These are phyloP conservation scores for Fabriciana adippe DNA, from an alignment of 2,888 invertebrate genomes.

Conservation along the genomic window DNA sequence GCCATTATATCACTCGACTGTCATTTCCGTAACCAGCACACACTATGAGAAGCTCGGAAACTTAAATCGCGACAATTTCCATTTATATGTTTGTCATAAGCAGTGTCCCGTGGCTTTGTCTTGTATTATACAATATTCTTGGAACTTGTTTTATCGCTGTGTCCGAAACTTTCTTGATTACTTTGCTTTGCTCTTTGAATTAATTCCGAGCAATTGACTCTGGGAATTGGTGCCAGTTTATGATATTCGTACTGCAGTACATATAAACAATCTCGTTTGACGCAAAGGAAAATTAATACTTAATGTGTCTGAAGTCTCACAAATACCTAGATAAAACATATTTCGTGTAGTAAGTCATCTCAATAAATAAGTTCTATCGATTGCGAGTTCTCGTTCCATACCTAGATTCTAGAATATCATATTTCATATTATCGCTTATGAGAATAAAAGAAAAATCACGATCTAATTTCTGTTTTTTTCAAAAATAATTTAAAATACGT, in stretches of 20 bases:
- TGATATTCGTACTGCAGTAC: slow-evolving; percentile 29
- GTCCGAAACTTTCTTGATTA: slow-evolving; percentile 36
- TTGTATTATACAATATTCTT: slow-evolving; percentile 45
- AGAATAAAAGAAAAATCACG: no score
- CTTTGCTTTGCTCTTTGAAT: slow-evolving; percentile 35
- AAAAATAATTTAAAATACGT: no score
- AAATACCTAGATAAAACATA: not conserved
- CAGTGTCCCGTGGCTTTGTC: slow-evolving; percentile 61
- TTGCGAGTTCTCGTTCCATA: no score
- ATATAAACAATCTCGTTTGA: slow-evolving; percentile 16
- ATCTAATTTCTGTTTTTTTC: no score
- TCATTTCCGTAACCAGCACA: slow-evolving; percentile 61
- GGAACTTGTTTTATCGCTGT: slow-evolving; percentile 33
- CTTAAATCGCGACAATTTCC: slow-evolving; percentile 73
- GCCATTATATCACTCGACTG: slow-evolving; percentile 35
- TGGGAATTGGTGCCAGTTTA: slow-evolving; percentile 21
- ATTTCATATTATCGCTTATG: no score
- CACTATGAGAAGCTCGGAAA: slow-evolving; percentile 56
- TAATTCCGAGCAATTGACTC: slow-evolving; percentile 36
- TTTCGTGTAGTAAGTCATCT: not conserved
- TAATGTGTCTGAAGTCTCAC: not conserved
- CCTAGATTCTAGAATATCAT: no score
- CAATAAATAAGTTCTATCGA: not conserved
- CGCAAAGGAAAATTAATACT: slow-evolving; percentile 7
- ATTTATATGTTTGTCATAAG: slow-evolving; percentile 72